phyloP scores from a whole-genome alignment of 2,888 invertebrate species.

The Oligia fasciuncula region DNA sequence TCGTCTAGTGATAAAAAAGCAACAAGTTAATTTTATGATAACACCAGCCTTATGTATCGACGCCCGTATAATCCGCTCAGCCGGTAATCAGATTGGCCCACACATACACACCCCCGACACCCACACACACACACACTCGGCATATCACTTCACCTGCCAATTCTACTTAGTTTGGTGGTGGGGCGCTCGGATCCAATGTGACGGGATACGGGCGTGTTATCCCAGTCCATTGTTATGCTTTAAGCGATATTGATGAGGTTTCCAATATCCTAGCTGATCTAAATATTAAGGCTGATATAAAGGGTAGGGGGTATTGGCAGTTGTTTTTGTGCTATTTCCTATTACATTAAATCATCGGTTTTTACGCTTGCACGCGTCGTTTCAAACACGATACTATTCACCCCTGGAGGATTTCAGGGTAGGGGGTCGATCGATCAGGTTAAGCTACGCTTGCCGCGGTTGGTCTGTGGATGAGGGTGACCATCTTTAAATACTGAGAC shows the following conservation, averaged over 20 bases:
- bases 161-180: conserved; percentile 48
- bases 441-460: too few species aligned
- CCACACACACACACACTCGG: neutral
- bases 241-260: conserved; percentile 49
- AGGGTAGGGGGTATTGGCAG: neutral
- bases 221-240: conserved; percentile 43
- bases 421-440: too few species aligned
- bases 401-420: neutral
- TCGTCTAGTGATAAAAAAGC: conserved; percentile 13
- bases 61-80: conserved; percentile 61
- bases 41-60: conserved; percentile 33
- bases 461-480: too few species aligned
- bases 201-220: conserved; percentile 52
- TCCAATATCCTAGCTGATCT: conserved; percentile 13
- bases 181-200: conserved; percentile 38
- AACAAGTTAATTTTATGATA: conserved; percentile 31
- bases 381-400: neutral
- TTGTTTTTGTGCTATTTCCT: conserved; percentile 1
- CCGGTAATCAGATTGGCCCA: conserved; percentile 64
- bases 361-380: neutral
- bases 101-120: conserved; percentile 11
- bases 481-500: too few species aligned
- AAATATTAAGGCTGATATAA: conserved; percentile 22
- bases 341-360: neutral
- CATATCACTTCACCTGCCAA: conserved; percentile 63